Conservation (phyloP, 2,797 vertebrate species). For the Forpus xanthops region DNA sequence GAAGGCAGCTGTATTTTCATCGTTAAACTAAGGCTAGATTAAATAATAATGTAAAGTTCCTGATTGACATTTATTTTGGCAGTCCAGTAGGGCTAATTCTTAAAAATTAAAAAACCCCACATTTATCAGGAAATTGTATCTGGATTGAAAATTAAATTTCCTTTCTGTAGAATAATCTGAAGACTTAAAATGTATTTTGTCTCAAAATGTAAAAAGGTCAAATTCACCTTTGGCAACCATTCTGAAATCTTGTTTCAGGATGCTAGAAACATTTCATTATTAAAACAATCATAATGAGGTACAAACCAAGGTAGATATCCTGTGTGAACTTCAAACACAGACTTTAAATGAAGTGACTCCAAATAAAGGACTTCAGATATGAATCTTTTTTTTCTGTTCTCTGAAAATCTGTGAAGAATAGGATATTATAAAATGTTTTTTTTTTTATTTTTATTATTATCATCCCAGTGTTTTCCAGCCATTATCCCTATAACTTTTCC, state of each 20-base stretch:
- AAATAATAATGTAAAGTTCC: neutral
- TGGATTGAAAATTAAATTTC: neutral
- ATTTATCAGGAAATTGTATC: neutral
- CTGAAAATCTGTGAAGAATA: neutral
- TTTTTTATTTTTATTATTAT: neutral
- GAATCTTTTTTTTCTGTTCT: neutral
- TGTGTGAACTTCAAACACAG: neutral
- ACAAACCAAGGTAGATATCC: neutral
- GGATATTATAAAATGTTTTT: neutral
- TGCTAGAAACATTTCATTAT: neutral
- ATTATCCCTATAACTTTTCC: neutral
- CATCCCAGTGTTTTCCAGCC: neutral
- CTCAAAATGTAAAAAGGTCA: neutral
- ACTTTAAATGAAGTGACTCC: neutral
- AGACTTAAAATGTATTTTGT: neutral
- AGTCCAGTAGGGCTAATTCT: neutral
- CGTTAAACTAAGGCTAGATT: neutral
- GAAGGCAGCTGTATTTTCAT: neutral
- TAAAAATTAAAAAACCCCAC: accelerated
- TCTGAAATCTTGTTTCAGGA: neutral
- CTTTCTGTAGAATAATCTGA: neutral
- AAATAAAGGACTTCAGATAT: neutral
- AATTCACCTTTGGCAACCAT: neutral
- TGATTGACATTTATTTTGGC: neutral
- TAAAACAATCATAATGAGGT: neutral